A percentile compares a stretch with the other conserved stretches of the same genome.
Evolutionary conservation across 2,797 vertebrate genomes (phyloP).

Genomic region (Pseudochirops corinnae): DNA sequence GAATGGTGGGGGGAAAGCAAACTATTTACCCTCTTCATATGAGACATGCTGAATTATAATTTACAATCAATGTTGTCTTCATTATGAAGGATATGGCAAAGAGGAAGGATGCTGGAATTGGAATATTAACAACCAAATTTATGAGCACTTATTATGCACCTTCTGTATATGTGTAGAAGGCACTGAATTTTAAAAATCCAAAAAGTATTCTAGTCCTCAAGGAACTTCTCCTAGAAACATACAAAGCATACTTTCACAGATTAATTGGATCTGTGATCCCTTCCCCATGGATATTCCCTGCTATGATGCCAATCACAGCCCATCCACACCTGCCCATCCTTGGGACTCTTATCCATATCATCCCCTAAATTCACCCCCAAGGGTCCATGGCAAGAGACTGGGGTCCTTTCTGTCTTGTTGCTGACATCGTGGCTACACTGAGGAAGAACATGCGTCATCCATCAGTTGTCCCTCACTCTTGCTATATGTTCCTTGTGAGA

Average conservation of each 20-base stretch:
- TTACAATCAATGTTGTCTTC: neutral
- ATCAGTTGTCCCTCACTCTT: neutral
- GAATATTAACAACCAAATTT: neutral
- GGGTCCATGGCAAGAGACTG: no score
- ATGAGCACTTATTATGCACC: neutral
- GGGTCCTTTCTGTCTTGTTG: neutral
- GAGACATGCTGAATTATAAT: neutral
- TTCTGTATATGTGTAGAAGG: neutral
- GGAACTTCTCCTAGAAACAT: no score
- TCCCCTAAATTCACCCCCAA: neutral
- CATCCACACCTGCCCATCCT: neutral
- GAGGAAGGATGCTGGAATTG: neutral
- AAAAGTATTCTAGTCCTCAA: neutral
- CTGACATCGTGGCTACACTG: neutral
- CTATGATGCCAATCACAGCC: neutral
- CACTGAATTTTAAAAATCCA: neutral
- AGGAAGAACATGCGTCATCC: neutral
- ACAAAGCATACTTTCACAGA: no score
- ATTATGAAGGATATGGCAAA: neutral
- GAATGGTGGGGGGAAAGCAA: neutral
- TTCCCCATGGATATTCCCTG: neutral
- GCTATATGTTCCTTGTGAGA: neutral
- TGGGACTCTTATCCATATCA: neutral
- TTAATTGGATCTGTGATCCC: neutral
- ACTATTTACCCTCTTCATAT: neutral